These are phyloP conservation scores for Tragelaphus imberbis DNA, from an alignment of 2,113 vertebrate genomes.

Conservation along the genomic window DNA sequence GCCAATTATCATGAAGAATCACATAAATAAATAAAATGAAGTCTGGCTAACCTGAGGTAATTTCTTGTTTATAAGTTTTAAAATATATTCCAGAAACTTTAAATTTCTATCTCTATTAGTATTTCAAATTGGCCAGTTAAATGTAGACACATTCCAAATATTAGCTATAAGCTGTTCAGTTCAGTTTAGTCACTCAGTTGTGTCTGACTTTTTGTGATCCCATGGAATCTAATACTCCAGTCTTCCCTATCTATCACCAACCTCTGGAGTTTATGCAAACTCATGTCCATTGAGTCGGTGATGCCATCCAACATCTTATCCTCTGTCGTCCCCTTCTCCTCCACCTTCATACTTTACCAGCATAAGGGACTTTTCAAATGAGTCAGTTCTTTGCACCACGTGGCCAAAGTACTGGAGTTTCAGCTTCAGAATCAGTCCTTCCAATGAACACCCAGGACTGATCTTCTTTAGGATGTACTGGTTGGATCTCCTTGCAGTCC, in stretches of 20 bases:
- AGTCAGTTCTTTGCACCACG: not conserved
- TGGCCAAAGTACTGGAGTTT: not conserved
- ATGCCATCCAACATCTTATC: not conserved
- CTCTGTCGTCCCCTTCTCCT: rapidly evolving
- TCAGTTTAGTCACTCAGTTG: not conserved
- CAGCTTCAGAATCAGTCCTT: not conserved
- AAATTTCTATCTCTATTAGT: not conserved
- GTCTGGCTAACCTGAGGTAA: not conserved
- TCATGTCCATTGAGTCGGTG: not conserved
- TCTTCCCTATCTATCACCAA: not conserved
- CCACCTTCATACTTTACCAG: rapidly evolving
- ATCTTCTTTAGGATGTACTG: not conserved
- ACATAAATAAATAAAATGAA: not conserved
- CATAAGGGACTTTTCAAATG: not conserved
- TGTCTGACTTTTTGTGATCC: not conserved
- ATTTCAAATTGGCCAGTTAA: not conserved
- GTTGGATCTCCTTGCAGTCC: not conserved
- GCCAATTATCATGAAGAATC: not conserved
- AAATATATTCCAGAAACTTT: not conserved
- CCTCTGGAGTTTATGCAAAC: not conserved
- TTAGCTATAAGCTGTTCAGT: not conserved
- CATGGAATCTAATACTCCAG: not conserved
- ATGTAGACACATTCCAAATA: not conserved
- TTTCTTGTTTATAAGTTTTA: not conserved
- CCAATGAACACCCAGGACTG: not conserved